A percentile compares a stretch with the other conserved stretches of the same genome.
Conservation (phyloP, 2,888 invertebrate species). For the Macrosiphum euphorbiae region DNA sequence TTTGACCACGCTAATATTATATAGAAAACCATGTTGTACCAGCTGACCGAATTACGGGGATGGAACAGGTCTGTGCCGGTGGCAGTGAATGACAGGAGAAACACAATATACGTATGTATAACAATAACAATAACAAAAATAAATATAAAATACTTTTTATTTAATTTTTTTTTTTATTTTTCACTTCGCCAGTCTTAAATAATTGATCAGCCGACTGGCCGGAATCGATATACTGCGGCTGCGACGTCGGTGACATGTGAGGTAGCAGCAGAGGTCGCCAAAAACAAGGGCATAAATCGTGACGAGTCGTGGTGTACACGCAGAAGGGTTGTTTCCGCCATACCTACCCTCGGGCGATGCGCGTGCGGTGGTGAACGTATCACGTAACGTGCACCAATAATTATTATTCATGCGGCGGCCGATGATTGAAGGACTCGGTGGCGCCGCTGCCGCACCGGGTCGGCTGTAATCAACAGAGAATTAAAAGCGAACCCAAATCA, state of each 20-base stretch:
- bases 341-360: background rate
- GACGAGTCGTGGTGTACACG: slow-evolving; percentile 22
- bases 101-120: background rate
- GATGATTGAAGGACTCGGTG: slow-evolving; percentile 41
- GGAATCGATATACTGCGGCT: slow-evolving; percentile 23
- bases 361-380: background rate
- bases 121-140: background rate
- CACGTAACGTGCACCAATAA: slow-evolving; percentile 40
- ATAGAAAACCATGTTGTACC: background rate
- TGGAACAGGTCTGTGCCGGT: too few species aligned
- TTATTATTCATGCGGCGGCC: slow-evolving; percentile 38
- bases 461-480: background rate
- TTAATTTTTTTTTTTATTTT: background rate
- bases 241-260: slow-evolving; percentile 17
- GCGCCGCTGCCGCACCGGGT: slow-evolving; percentile 7
- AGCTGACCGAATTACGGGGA: background rate
- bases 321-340: background rate
- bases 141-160: background rate
- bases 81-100: background rate
- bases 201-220: slow-evolving; percentile 47
- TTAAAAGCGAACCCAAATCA: background rate
- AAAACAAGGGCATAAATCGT: slow-evolving; percentile 52
- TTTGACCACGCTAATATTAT: background rate
- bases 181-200: slow-evolving; percentile 24
- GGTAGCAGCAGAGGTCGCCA: slow-evolving; percentile 39